A percentile compares a stretch with the other conserved stretches of the same genome.
Conservation (phyloP, 2,113 vertebrate species). For the Mobula hypostoma region DNA sequence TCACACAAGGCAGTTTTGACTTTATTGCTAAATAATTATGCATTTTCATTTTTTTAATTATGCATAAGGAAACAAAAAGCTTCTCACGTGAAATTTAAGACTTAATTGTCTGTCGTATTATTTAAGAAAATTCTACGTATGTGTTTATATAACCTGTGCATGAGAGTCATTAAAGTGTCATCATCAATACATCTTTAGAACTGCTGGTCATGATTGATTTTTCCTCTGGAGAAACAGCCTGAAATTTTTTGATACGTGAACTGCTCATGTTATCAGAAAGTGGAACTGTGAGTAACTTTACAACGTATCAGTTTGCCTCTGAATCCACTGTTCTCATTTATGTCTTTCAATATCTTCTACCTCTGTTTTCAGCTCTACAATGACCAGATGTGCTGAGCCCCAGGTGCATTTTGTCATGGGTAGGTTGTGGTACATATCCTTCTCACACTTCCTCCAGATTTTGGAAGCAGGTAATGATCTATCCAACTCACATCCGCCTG, state of each 20-base stretch:
- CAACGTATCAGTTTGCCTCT: too few relatives aligned
- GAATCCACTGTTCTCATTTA: not conserved
- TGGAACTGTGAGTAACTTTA: not conserved
- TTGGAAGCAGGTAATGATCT: not conserved
- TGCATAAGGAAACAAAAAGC: not conserved
- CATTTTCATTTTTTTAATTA: slow-evolving; percentile 1
- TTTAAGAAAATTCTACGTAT: not conserved
- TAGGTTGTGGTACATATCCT: not conserved
- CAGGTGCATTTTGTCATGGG: not conserved
- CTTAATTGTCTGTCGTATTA: not conserved
- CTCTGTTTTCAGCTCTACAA: not conserved
- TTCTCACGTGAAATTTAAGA: not conserved
- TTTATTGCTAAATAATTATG: not conserved
- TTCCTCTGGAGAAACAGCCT: not conserved
- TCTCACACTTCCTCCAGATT: not conserved
- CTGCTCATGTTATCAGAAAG: not conserved
- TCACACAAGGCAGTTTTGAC: not conserved
- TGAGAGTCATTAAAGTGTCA: not conserved
- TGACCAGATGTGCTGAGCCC: not conserved
- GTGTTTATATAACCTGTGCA: not conserved
- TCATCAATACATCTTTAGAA: not conserved
- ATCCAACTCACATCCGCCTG: not conserved
- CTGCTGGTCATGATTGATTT: not conserved
- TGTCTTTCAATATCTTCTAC: not conserved
- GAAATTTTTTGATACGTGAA: not conserved